Percentiles rank a stretch among this genome's conserved stretches.
phyloP scores from a whole-genome alignment of 64 coral and sea anemone genomes.

The Cladopsammia gracilis region DNA sequence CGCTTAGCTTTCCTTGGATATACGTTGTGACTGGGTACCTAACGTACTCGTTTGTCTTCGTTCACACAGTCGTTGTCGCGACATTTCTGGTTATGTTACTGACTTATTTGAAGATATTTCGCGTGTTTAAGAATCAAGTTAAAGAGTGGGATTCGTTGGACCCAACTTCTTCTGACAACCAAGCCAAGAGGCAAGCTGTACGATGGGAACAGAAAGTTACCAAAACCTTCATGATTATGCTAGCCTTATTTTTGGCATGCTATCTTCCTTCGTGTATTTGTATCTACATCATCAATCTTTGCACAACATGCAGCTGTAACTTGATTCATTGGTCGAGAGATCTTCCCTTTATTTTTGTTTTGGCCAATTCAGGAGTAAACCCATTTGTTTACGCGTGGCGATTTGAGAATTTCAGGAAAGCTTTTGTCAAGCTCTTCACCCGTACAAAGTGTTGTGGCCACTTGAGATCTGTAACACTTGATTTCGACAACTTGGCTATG shows the following conservation, averaged over 20 bases:
- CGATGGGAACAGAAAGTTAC: constrained; percentile 81
- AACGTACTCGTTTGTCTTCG: constrained; percentile 79
- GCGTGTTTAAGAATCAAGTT: constrained; percentile 51
- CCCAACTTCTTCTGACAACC: constrained; percentile 18
- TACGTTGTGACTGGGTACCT: constrained; percentile 78
- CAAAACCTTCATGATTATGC: constrained; percentile 78
- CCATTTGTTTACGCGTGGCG: constrained; percentile 86
- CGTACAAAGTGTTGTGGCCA: background rate
- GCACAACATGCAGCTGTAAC: constrained; percentile 71
- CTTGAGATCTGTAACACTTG: no score
- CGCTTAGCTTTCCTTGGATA: constrained; percentile 70
- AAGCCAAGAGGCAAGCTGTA: constrained; percentile 59
- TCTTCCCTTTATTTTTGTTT: constrained; percentile 76
- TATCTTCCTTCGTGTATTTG: constrained; percentile 67
- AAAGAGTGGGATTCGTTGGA: constrained; percentile 44
- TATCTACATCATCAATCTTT: constrained; percentile 85
- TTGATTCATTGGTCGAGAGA: constrained; percentile 73
- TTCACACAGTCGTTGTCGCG: constrained; percentile 60
- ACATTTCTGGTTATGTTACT: constrained; percentile 76
- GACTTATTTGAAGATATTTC: constrained; percentile 79
- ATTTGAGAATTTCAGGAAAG: constrained; percentile 67
- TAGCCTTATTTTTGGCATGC: constrained; percentile 67
- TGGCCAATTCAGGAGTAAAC: constrained; percentile 70
- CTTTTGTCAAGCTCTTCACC: background rate
- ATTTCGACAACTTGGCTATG: no score